These are phyloP conservation scores for Drosophila tropicalis DNA, from an alignment of 1,140 invertebrate genomes.

Conservation along the genomic window DNA sequence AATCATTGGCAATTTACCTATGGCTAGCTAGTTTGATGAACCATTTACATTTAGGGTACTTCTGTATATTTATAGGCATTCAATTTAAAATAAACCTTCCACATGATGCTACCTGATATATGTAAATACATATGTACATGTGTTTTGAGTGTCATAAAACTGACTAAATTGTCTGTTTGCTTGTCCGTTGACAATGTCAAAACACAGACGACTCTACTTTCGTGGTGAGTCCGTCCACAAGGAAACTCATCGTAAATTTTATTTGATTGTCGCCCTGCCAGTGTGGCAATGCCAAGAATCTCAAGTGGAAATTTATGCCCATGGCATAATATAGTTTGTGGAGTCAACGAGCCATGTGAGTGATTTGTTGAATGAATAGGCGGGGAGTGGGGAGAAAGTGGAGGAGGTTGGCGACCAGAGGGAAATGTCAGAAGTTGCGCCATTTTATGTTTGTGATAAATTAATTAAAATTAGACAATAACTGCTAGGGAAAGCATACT, in stretches of 20 bases:
- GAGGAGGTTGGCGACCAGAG: background rate
- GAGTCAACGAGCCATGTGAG: slow-evolving; percentile 73
- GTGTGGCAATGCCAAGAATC: slow-evolving; percentile 59
- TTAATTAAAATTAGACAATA: slow-evolving; percentile 82
- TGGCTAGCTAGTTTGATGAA: slow-evolving; percentile 9
- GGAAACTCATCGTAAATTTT: slow-evolving; percentile 68
- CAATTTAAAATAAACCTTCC: background rate
- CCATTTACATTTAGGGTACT: background rate
- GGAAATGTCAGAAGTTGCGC: slow-evolving; percentile 52
- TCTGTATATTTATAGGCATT: slow-evolving; percentile 3
- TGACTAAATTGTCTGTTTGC: slow-evolving; percentile 61
- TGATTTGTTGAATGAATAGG: slow-evolving; percentile 59
- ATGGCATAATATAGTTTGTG: slow-evolving; percentile 8
- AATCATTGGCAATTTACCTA: slow-evolving; percentile 44
- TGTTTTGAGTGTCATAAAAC: slow-evolving; percentile 55
- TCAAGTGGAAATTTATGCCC: slow-evolving; percentile 69
- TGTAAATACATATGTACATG: slow-evolving; percentile 23
- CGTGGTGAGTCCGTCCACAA: background rate
- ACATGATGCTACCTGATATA: slow-evolving; percentile 38
- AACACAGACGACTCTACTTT: slow-evolving; percentile 37
- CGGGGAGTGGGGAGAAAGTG: background rate
- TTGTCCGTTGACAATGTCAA: slow-evolving; percentile 68
- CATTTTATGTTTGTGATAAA: slow-evolving; percentile 79
- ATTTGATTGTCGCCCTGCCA: slow-evolving; percentile 59
- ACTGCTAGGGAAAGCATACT: slow-evolving; percentile 66